phyloP scores from a whole-genome alignment of 2,113 vertebrate species.

The Synodontis membranacea region DNA sequence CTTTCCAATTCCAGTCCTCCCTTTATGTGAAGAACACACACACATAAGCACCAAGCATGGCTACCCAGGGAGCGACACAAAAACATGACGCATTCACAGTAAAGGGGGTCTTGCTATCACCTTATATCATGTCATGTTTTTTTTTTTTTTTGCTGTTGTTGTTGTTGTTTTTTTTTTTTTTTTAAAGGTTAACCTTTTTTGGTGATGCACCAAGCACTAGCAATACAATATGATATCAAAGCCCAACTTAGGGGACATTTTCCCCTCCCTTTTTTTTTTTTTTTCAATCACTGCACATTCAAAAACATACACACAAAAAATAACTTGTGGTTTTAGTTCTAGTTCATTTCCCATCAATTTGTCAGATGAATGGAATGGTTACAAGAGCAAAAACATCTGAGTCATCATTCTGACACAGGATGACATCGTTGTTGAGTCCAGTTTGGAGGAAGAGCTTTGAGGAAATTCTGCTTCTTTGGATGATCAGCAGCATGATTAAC shows the following conservation, averaged over 20 bases:
- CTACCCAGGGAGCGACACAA: background rate
- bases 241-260: background rate
- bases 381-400: background rate
- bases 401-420: background rate
- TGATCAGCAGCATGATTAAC: too few relatives aligned
- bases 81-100: conserved; percentile 25
- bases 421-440: background rate
- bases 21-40: conserved; percentile 1
- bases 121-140: too few relatives aligned
- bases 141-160: too few relatives aligned
- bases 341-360: background rate
- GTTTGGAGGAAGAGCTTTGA: background rate
- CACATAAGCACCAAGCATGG: background rate
- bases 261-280: background rate
- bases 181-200: background rate
- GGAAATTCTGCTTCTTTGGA: background rate
- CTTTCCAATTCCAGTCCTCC: background rate
- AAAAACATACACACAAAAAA: background rate
- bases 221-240: background rate
- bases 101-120: background rate
- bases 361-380: background rate
- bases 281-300: background rate
- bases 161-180: too few relatives aligned
- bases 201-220: background rate
- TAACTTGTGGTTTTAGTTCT: background rate